Base-by-base conservation (phyloP, 2,113 vertebrate genomes). In the Poecile atricapillus region DNA sequence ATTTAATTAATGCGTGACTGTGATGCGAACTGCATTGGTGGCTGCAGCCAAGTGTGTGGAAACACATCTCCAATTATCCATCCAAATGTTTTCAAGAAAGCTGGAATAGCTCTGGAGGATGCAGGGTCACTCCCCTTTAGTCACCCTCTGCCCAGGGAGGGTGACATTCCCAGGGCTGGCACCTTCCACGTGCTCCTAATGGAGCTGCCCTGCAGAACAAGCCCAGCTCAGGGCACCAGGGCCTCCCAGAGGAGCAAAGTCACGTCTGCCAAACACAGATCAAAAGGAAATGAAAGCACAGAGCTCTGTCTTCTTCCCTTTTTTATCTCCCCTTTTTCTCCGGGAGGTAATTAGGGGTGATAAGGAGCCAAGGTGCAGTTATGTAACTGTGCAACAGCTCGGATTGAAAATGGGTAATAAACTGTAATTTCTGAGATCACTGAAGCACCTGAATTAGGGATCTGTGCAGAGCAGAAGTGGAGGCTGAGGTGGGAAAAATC, bases 351-450 rank as follows among this genome's bases (percentile, higher is more conserved):
- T 80, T 13, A 28, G 11, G 62, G 83, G 52, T 33, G 79, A 89
- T 83, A 63, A 96, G 90, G 70, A 80, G 71, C 89, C 76, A 31
- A 21, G 35, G 73, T 28, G 73, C 89, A 86, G 86, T 97, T 97
- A 71, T 30, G 55, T 92, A 96, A 97, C 83, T 96, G 97, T 95
- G 82, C 33, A 39, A 93, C 89, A 64, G 65, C 58, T 89, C 31
- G 15, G 71, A 85, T 5, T 43, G 93, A 95, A 95, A 96, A 58
- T 8, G 88, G 58, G 83, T 39, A 71, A 60, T 52, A 47, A 85
- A 69, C 30, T 84, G 23, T 49, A 46, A 28, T 93, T 88, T 67
- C 58, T 82, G 64, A 5, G 15, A 8, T 63, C 31, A 23, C 17
- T 18, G 2, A 31, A 20, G 39, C 30, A 31, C 41, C 65, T 67